Evolutionary conservation across 2,797 vertebrate species (phyloP).

Genomic region (Eleutherodactylus coqui): DNA sequence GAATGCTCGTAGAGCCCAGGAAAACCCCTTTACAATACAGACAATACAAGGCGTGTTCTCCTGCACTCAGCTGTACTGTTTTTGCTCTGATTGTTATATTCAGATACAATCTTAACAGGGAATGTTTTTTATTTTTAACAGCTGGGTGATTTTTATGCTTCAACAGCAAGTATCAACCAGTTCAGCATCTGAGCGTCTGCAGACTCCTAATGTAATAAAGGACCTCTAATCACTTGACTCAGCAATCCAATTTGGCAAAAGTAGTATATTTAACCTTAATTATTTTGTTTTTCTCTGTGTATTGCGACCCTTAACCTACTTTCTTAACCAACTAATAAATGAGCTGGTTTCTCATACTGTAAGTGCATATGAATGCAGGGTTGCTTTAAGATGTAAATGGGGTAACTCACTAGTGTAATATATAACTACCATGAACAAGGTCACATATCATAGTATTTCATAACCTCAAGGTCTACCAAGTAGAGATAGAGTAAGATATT

Average conservation of each 20-base stretch:
- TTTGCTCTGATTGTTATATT: too few species aligned
- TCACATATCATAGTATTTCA: neutral
- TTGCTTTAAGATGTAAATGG: neutral
- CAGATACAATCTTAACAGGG: neutral
- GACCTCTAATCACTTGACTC: conserved; percentile 11
- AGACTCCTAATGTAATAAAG: conserved; percentile 32
- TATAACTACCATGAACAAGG: neutral
- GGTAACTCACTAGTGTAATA: neutral
- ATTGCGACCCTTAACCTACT: conserved; percentile 18
- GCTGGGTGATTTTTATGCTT: neutral
- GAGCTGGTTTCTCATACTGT: neutral
- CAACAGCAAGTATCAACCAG: neutral
- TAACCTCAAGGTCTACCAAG: neutral
- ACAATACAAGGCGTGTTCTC: neutral
- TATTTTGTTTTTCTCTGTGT: conserved; percentile 44
- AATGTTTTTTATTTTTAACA: neutral
- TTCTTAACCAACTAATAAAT: conserved; percentile 9
- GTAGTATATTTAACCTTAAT: conserved; percentile 33
- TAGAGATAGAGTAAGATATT: neutral
- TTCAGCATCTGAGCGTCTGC: conserved; percentile 15
- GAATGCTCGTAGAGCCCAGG: neutral
- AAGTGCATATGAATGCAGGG: neutral
- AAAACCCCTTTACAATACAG: neutral
- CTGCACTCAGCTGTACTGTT: neutral
- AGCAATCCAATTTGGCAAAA: conserved; percentile 31